These are phyloP conservation scores for Rhagium mordax DNA, from an alignment of 2,888 invertebrate species.

Conservation along the genomic window DNA sequence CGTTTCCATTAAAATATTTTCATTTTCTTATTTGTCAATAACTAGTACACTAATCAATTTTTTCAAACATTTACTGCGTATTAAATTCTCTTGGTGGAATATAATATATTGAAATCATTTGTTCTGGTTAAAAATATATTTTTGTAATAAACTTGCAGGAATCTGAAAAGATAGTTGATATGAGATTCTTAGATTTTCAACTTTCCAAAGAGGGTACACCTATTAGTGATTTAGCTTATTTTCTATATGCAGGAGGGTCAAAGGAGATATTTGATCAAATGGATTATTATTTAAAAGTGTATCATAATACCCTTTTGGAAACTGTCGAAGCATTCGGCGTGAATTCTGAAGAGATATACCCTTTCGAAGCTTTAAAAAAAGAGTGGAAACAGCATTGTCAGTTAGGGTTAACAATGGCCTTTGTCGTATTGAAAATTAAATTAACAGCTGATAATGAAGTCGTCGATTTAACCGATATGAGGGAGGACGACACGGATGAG, in stretches of 20 bases:
- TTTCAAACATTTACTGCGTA: too few species aligned
- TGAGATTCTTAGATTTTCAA: constrained; percentile 44
- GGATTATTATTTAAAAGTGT: constrained; percentile 59
- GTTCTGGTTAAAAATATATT: too few species aligned
- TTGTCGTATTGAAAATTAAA: not conserved
- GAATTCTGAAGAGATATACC: constrained; percentile 57
- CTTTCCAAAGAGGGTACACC: constrained; percentile 40
- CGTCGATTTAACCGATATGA: not conserved
- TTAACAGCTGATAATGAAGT: not conserved
- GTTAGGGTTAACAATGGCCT: constrained; percentile 49
- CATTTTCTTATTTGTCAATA: too few species aligned
- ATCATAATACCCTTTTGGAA: constrained; percentile 59
- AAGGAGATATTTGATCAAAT: constrained; percentile 58
- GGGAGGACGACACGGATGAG: not conserved
- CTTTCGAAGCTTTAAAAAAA: constrained; percentile 53
- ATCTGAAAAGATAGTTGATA: constrained; percentile 19
- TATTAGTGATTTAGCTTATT: constrained; percentile 62
- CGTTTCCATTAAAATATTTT: too few species aligned
- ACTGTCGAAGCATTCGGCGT: constrained; percentile 54
- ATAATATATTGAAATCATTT: too few species aligned
- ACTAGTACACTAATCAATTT: too few species aligned
- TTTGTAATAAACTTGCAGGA: constrained; percentile 23
- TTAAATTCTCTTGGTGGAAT: too few species aligned
- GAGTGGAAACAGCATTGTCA: constrained; percentile 55
- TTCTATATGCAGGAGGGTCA: constrained; percentile 61